phyloP scores from a whole-genome alignment of 2,888 invertebrate species.

The Eupithecia tripunctaria region DNA sequence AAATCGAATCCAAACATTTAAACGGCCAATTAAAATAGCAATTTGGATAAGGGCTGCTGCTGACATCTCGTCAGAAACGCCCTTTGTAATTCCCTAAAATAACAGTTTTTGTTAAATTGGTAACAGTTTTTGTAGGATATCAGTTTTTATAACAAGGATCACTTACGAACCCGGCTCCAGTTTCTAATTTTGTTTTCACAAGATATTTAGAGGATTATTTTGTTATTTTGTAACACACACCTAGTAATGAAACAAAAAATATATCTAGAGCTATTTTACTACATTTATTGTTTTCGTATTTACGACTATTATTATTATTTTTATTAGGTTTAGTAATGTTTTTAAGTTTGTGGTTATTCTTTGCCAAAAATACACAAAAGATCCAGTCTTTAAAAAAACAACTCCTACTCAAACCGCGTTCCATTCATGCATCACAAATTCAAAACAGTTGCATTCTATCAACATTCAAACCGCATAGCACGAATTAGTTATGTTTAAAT shows the following conservation, averaged over 20 bases:
- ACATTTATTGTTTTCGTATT: background rate
- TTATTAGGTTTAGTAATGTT: too few species aligned
- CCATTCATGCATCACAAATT: conserved; percentile 51
- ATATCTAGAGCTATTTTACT: conserved; percentile 1
- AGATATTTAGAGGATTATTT: conserved; percentile 32
- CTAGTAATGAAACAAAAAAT: background rate
- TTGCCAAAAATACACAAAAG: too few species aligned
- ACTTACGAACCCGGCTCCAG: conserved; percentile 38
- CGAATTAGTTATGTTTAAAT: conserved; percentile 74
- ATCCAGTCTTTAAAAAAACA: background rate
- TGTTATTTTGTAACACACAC: conserved; percentile 35
- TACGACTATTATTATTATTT: too few species aligned
- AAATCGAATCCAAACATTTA: conserved; percentile 72
- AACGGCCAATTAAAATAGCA: conserved; percentile 73
- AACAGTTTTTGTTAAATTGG: conserved; percentile 55
- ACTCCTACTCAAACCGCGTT: conserved; percentile 43
- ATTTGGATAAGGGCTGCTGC: conserved; percentile 63
- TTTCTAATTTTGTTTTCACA: conserved; percentile 42
- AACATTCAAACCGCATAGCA: conserved; percentile 57
- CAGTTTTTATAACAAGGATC: conserved; percentile 54
- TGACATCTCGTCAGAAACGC: conserved; percentile 62
- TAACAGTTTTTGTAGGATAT: conserved; percentile 53
- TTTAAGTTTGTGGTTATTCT: too few species aligned
- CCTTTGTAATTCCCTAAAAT: conserved; percentile 66
- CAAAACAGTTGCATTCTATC: conserved; percentile 42